phyloP scores from a whole-genome alignment of 2,797 vertebrate species.

The Fratercula arctica region DNA sequence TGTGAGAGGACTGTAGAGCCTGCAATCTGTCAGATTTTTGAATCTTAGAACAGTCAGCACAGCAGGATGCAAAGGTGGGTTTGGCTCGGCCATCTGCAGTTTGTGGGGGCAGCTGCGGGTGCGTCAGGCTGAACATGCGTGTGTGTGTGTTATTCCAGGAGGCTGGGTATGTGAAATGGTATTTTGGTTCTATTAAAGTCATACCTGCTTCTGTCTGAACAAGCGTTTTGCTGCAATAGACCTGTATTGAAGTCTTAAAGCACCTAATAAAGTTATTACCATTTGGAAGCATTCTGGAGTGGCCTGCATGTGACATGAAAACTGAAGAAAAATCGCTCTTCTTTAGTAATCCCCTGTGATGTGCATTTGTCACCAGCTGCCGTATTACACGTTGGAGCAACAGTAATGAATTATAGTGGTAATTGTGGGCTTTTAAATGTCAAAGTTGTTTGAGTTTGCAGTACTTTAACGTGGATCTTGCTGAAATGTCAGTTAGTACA shows the following conservation, averaged over 20 bases:
- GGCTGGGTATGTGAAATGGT: not conserved
- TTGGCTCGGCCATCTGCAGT: not conserved
- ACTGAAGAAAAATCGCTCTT: not conserved
- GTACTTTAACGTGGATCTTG: not conserved
- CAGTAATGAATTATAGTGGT: not conserved
- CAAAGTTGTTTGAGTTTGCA: not conserved
- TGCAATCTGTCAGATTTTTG: not conserved
- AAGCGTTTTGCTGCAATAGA: not conserved
- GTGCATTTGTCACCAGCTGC: not conserved
- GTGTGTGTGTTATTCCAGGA: not conserved
- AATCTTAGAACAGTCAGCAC: not conserved
- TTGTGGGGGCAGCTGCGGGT: not conserved
- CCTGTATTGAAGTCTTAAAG: not conserved
- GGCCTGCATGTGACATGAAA: fast-evolving
- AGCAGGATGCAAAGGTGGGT: not conserved
- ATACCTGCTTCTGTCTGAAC: not conserved
- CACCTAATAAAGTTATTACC: not conserved
- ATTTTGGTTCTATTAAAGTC: not conserved
- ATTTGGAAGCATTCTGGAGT: fast-evolving
- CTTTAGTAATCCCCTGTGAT: not conserved
- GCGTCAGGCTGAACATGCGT: fast-evolving
- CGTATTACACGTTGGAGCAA: not conserved
- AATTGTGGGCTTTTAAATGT: not conserved
- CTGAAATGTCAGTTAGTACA: not conserved
- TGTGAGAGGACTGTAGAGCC: not conserved